Base-by-base conservation (phyloP, 64 coral and sea anemone genomes). In the Porites australiensis region DNA sequence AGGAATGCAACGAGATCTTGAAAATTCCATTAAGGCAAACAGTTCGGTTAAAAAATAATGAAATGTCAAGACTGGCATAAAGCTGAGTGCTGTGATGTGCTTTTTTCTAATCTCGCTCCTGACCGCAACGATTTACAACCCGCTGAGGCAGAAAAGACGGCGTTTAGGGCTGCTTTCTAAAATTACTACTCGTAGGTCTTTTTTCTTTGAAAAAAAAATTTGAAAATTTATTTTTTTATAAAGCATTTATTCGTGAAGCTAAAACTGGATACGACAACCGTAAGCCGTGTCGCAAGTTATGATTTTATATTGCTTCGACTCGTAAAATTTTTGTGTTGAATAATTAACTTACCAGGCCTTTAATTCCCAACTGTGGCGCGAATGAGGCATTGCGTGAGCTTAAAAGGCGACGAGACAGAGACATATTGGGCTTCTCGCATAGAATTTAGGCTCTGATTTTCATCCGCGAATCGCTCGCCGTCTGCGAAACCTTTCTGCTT, bases 341-440 rank as follows among this genome's bases (percentile, higher is more conserved):
- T 77, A 77, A 77, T 54, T 77, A 18, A 83, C 81, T 83, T 68
- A 83, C 81, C 81, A 83, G 47, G 9, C 81, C 81, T 83, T 83
- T 67, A 68, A 83, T 83, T 46, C 81, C 81, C 81, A 83, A 49
- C 21, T 83, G 81, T 10, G 81, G 81, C 6, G 81, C 81, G 46
- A 83, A 83, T 16, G 81, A 83, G 13, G 61, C 81, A 67, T 83
- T 83, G 15, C 81, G 81, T 6, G 63, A 9, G 47, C 61, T 59
- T 67, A 83, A 50, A 60, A 83, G 46, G 12, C 81, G 81, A 11
- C 81, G 81, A 16, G 61, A 50, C 8, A 63, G 3, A 8, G 81
- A 83, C 81, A 83, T 83, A 6, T 46, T 50, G 12, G 20, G 18
- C 9, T 8, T 19, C 46, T 83, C 8, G 61, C 18, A 52, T 83